Conservation (phyloP, 1,140 invertebrate genomes). For the Ptiloglossa arizonensis region DNA sequence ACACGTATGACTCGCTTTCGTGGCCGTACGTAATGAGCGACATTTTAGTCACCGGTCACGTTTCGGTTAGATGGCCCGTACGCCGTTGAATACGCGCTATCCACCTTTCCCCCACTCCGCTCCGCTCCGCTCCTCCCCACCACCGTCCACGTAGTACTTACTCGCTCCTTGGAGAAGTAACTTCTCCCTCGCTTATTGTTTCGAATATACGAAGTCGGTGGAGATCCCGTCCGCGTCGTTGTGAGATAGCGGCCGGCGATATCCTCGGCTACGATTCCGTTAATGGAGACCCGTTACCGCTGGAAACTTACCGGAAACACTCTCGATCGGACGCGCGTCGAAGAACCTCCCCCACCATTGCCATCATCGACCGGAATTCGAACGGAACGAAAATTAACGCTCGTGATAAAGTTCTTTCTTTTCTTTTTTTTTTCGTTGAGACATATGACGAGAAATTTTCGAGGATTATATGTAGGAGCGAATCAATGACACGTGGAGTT, state of each 20-base stretch:
- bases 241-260: conserved; percentile 8
- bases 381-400: too few species aligned
- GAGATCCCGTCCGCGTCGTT: conserved; percentile 5
- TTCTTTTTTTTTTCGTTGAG: too few species aligned
- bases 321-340: background rate
- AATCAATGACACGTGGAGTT: too few species aligned
- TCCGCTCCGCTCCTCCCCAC: too few species aligned
- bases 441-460: too few species aligned
- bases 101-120: background rate
- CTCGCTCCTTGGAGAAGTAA: conserved; percentile 45
- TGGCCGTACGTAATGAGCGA: conserved; percentile 52
- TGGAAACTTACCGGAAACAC: background rate
- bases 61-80: conserved; percentile 57
- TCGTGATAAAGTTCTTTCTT: background rate
- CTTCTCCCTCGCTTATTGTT: conserved; percentile 33
- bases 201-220: conserved; percentile 34
- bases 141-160: too few species aligned
- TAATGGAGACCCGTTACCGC: background rate
- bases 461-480: too few species aligned
- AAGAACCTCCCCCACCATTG: too few species aligned
- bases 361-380: background rate
- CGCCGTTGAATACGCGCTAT: conserved; percentile 45
- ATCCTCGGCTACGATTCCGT: background rate
- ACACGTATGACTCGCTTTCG: conserved; percentile 54
- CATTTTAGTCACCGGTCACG: conserved; percentile 66